A percentile compares a stretch with the other conserved stretches of the same genome.
Evolutionary conservation across 2,888 invertebrate species (phyloP).

Genomic region (Neoscelio sp.): DNA sequence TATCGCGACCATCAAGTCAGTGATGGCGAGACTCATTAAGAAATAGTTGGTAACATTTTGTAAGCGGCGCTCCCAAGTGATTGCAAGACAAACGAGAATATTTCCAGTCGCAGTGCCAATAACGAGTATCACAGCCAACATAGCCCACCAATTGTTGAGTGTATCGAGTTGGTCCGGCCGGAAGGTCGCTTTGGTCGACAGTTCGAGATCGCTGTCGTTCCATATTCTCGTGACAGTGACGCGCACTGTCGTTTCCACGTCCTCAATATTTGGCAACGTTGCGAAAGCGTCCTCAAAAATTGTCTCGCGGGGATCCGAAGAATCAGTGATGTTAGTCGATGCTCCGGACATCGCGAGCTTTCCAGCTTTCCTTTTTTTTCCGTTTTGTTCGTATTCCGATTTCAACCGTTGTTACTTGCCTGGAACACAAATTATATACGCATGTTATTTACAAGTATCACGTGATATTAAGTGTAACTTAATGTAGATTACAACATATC

Average conservation of each 20-base stretch:
- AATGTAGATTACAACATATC: too few species aligned
- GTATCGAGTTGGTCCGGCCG: constrained; percentile 46
- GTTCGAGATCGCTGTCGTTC: constrained; percentile 68
- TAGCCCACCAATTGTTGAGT: constrained; percentile 88
- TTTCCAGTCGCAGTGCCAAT: constrained; percentile 96
- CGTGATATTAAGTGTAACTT: too few species aligned
- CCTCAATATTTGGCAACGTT: constrained; percentile 57
- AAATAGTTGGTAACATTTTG: constrained; percentile 99
- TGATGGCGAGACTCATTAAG: constrained; percentile 96
- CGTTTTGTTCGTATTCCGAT: constrained; percentile 9
- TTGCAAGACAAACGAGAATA: constrained; percentile 96
- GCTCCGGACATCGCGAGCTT: constrained; percentile 65
- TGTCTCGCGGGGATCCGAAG: constrained; percentile 47
- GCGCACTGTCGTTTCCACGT: constrained; percentile 53
- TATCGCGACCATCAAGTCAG: constrained; percentile 96
- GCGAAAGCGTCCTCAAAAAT: constrained; percentile 64
- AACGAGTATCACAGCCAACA: constrained; percentile 90
- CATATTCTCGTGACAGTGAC: constrained; percentile 63
- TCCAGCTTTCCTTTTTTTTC: constrained; percentile 18
- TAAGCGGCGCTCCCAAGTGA: constrained; percentile 94
- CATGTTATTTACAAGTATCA: too few species aligned
- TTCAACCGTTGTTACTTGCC: constrained; percentile 35
- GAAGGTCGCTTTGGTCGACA: constrained; percentile 82
- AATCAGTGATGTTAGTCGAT: constrained; percentile 58
- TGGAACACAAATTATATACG: constrained; percentile 33